Evolutionary conservation across 2,113 vertebrate genomes (phyloP), one percentile per base, ranked within the genome.

Genomic region (Heloderma charlesbogerti): DNA sequence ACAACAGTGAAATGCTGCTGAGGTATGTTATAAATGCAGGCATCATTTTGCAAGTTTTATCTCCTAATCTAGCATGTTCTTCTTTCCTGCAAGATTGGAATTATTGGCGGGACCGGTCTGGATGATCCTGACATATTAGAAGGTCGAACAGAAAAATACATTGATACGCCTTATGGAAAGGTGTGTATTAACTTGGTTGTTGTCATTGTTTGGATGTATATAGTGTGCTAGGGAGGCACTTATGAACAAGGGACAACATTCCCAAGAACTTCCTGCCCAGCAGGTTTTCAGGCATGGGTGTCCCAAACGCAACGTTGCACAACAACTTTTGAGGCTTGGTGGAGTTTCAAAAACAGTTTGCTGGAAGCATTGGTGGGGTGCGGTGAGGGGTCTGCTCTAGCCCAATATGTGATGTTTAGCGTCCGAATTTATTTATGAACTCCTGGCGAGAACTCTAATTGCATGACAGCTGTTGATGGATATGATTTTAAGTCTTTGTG

Each of bases 91-190:
- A 89, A 99, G 99, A 98, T 99, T 90, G 99, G 99, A 94, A 99
- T 99, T 94, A 99, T 99, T 67, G 98, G 99, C 93, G 99, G 99
- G 89, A 99, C 99, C 63, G 99, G 99, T 63, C 97, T 99, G 87
- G 98, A 99, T 95, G 99, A 99, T 95, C 98, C 98, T 0, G 99
- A 99, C 94, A 99, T 99, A 92, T 95, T 99, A 94, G 99, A 99
- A 96, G 98, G 98, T 97, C 98, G 99, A 95, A 98, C 96, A 7
- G 99, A 99, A 96, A 98, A 98, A 86, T 98, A 98, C 60, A 98
- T 99, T 40, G 98, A 99, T 92, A 99, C 99, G 2, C 99, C 99
- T 0, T 99, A 97, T 93, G 99, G 99, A 96, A 99, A 99, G 98
- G 99, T 99, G 66, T 92, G 95, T 95, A 94, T 90, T 90, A n/a